Base-by-base conservation (phyloP, 2,888 invertebrate genomes). In the Cephus pygmeus region DNA sequence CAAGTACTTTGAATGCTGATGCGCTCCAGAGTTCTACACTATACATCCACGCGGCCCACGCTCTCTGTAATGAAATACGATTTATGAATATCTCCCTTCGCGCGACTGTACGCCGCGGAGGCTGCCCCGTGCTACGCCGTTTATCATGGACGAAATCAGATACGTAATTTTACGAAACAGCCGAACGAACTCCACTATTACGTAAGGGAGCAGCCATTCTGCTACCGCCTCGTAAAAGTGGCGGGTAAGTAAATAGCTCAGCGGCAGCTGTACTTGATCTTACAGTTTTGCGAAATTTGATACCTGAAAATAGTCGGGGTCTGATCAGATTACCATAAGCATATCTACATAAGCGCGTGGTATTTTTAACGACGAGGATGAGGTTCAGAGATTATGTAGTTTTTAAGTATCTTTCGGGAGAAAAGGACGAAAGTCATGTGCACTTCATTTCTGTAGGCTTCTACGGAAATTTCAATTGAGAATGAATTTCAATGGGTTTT, bases 1-100 rank as follows among this genome's bases (percentile, higher is more conserved):
- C 81, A 81, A 88, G 89, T 84, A 91, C 91, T 91, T 91, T 91
- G 91, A 91, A 91, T 91, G 91, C 91, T 91, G 91, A 91, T 91
- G 91, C 87, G 90, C 88, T 83, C 82, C 84, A 83, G 82, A 86
- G 84, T 83, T 85, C 80, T 80, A 84, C 80, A 80, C 75, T 76
- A 36, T 75, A 40, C 31, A 36, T 76, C 76, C 79, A 75, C 83
- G 81, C 85, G 81, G 81, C 85, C 88, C 88, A 85, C 86, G 87
- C 83, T 86, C 76, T 75, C 83, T 85, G 88, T 89, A 87, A 88
- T 88, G 89, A 88, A 88, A 88, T 81, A 80, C 85, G 85, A 90
- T 89, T 90, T 90, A 90, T 86, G 86, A 86, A 85, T 84, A 87
- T 86, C 86, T 86, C 82, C 84, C 80, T 76, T 56, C 69, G 69